These are phyloP conservation scores for Sebastes vulpes DNA, from an alignment of 2,797 vertebrate genomes.

Conservation along the genomic window DNA sequence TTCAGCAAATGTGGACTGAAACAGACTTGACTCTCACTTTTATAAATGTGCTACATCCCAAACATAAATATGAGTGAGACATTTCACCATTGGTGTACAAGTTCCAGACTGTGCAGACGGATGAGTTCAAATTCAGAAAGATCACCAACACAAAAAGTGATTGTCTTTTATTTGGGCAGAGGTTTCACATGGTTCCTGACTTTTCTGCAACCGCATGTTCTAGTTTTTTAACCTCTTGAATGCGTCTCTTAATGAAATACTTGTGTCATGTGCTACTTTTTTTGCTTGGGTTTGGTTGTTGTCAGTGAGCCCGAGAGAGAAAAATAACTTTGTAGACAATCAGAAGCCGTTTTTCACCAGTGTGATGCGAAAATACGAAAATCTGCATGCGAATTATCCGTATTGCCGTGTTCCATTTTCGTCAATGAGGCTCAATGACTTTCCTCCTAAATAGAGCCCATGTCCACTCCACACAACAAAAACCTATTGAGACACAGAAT, in stretches of 20 bases:
- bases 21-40: conserved; percentile 24
- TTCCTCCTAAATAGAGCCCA: too few relatives aligned
- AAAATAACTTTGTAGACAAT: not conserved
- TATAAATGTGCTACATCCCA: not conserved
- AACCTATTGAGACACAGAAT: too few relatives aligned
- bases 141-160: not conserved
- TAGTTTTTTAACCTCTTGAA: not conserved
- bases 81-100: not conserved
- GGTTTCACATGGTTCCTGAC: not conserved
- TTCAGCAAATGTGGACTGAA: conserved; percentile 45
- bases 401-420: too few relatives aligned
- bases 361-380: too few relatives aligned
- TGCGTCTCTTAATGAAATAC: not conserved
- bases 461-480: too few relatives aligned
- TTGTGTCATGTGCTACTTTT: not conserved
- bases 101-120: not conserved
- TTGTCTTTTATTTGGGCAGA: not conserved
- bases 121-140: not conserved
- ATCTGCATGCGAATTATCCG: too few relatives aligned
- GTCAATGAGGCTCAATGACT: too few relatives aligned
- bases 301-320: not conserved
- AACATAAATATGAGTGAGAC: not conserved
- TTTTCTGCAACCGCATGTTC: not conserved
- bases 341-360: too few relatives aligned
- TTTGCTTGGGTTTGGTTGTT: not conserved